These are phyloP conservation scores for Deilephila porcellus DNA, from an alignment of 2,888 invertebrate genomes.

Conservation along the genomic window DNA sequence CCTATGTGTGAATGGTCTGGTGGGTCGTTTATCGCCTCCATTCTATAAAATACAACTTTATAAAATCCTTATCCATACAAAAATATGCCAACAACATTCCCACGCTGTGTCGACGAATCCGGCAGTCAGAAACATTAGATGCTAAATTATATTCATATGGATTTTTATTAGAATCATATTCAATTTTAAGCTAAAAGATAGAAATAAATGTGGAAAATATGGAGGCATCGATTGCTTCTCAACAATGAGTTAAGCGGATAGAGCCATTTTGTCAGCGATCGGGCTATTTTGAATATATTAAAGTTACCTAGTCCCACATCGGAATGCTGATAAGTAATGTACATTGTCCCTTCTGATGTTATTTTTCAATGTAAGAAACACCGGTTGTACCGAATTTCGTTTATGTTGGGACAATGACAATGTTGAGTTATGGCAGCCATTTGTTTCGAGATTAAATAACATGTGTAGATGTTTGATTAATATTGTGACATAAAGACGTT, in stretches of 20 bases:
- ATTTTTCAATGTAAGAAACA: slow-evolving; percentile 34
- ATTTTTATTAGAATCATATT: slow-evolving; percentile 16
- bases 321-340: slow-evolving; percentile 47
- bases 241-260: slow-evolving; percentile 60
- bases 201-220: slow-evolving; percentile 64
- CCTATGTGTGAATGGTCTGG: no score
- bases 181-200: slow-evolving; percentile 37
- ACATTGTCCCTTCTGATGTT: slow-evolving; percentile 44
- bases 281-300: slow-evolving; percentile 62
- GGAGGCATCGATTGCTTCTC: slow-evolving; percentile 51
- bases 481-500: slow-evolving; percentile 1
- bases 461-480: slow-evolving; percentile 8
- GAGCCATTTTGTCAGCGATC: slow-evolving; percentile 64
- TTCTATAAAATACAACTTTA: no score
- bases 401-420: slow-evolving; percentile 4
- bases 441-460: slow-evolving; percentile 21
- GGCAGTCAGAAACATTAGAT: slow-evolving; percentile 1
- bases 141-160: slow-evolving; percentile 20
- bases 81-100: slow-evolving; percentile 9
- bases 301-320: slow-evolving; percentile 45
- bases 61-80: background rate
- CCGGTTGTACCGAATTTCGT: slow-evolving; percentile 17
- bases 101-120: background rate
- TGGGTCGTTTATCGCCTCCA: no score
- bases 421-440: slow-evolving; percentile 17